A percentile compares a stretch with the other conserved stretches of the same genome.
These are phyloP conservation scores for Eupithecia tripunctaria DNA, from an alignment of 2,888 invertebrate species.

Conservation along the genomic window DNA sequence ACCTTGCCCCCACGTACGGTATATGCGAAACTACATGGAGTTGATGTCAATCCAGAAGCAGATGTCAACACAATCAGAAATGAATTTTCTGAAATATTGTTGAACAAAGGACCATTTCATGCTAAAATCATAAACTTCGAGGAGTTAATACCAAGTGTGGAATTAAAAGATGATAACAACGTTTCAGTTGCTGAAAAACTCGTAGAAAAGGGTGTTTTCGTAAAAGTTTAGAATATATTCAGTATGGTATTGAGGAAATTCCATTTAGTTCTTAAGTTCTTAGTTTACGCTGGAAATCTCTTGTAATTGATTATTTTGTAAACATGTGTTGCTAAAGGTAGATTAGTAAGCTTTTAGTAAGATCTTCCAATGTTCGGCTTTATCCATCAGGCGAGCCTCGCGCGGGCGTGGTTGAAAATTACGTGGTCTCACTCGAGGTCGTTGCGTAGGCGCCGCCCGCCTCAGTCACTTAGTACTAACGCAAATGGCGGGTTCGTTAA, in stretches of 20 bases:
- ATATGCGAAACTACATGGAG: slow-evolving; percentile 74
- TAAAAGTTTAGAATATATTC: slow-evolving; percentile 22
- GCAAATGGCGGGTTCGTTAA: no score
- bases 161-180: slow-evolving; percentile 60
- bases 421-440: no score
- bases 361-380: not conserved
- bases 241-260: not conserved
- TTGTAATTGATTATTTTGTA: not conserved
- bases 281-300: not conserved
- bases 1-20: slow-evolving; percentile 81
- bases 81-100: slow-evolving; percentile 58
- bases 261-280: slow-evolving; percentile 11
- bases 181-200: slow-evolving; percentile 65
- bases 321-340: not conserved
- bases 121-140: slow-evolving; percentile 60
- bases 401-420: no score
- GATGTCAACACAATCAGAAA: slow-evolving; percentile 61
- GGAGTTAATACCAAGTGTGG: slow-evolving; percentile 59
- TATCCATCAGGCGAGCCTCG: no score
- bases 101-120: slow-evolving; percentile 66
- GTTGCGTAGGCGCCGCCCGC: no score
- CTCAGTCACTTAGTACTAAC: no score
- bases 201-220: slow-evolving; percentile 54
- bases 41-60: slow-evolving; percentile 62
- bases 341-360: not conserved